phyloP scores from a whole-genome alignment of 2,113 vertebrate species.

The Stictonetta naevosa region DNA sequence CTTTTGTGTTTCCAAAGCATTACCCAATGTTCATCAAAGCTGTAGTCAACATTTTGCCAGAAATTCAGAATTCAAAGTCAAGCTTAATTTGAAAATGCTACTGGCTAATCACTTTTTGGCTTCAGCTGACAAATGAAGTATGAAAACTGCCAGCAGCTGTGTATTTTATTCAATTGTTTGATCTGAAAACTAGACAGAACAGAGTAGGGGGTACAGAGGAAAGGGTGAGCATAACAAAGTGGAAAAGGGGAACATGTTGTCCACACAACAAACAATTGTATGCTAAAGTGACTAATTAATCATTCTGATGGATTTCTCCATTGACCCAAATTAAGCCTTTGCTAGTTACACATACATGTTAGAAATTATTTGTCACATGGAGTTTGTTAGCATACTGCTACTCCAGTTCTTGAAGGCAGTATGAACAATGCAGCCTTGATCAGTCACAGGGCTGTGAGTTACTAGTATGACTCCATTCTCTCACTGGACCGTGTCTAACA shows the following conservation, averaged over 20 bases:
- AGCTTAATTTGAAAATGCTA: background rate
- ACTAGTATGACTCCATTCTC: background rate
- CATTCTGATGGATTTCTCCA: background rate
- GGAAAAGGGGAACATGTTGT: background rate
- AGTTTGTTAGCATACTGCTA: background rate
- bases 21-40: background rate
- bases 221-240: background rate
- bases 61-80: background rate
- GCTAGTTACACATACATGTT: background rate
- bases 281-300: background rate
- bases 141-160: background rate
- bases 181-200: background rate
- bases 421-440: background rate
- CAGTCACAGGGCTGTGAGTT: background rate
- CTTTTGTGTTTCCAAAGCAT: background rate
- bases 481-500: background rate
- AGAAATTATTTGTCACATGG: background rate
- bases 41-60: background rate
- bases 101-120: background rate
- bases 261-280: background rate
- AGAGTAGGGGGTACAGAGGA: background rate
- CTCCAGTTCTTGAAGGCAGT: background rate
- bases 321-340: background rate
- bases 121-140: background rate
- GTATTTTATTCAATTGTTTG: background rate